Evolutionary conservation across 2,888 invertebrate species (phyloP), one percentile per base, ranked within the genome.

Genomic region (Mayetiola destructor): DNA sequence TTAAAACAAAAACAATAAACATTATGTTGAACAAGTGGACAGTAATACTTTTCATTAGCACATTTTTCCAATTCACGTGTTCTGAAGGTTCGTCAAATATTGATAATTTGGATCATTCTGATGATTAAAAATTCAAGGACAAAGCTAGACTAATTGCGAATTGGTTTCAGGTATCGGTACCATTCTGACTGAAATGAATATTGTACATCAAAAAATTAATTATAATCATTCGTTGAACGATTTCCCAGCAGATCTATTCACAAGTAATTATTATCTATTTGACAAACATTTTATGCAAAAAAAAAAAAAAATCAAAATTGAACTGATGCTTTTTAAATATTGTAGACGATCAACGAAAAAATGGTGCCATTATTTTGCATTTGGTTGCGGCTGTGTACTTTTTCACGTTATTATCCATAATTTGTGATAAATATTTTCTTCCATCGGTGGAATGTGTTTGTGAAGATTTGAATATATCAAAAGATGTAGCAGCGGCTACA

Each of bases 401-500:
- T 61, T 95, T 95, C 67, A 78, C 88, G 0, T 74, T 89, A 9
- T 75, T 95, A 55, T 92, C 93, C 0, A 80, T 89, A 53, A 84
- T 94, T 4, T 95, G 94, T 72, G 92, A 94, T 67, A 86, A 88
- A 65, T 95, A 89, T 67, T 91, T 95, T 67, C 78, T 95, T 37
- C 91, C 94, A 0, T 83, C 91, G 12, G 84, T 95, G 12, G 91
- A 92, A 70, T 77, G 83, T 59, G 89, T 94, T 62, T 91, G 92
- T 66, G 81, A 85, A 61, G 84, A 86, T 69, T 69, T 88, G 40
- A 79, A 82, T 64, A 77, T 88, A 64, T 82, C 85, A 12, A 80
- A 81, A 75, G 93, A 97, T 72, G 90, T 96, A 14, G 95, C 94
- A 0, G 96, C 94, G 0, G 96, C 96, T 2, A 96, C 95, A 0